Conservation (phyloP, 2,797 vertebrate genomes). For the Paedocypris micromegethes region DNA sequence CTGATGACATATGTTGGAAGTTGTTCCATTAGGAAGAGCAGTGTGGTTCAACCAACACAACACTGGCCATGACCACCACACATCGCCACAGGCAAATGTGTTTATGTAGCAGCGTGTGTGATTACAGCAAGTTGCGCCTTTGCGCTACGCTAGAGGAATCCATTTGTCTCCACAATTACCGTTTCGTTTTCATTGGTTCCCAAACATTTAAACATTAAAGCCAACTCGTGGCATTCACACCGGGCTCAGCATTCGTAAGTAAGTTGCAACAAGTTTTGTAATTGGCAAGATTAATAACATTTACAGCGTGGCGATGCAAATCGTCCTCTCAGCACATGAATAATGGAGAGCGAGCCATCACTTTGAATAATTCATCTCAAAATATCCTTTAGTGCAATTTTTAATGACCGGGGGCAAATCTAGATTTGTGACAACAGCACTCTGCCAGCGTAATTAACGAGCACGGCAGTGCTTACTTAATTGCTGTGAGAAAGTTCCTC, state of each 20-base stretch:
- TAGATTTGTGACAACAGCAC: constrained; percentile 67
- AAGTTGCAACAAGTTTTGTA: constrained; percentile 70
- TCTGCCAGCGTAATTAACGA: constrained; percentile 67
- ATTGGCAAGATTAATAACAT: constrained; percentile 77
- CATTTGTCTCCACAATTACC: constrained; percentile 41
- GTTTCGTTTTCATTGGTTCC: constrained; percentile 57
- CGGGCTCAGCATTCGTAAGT: constrained; percentile 65
- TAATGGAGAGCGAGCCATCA: constrained; percentile 74
- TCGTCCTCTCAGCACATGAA: constrained; percentile 70
- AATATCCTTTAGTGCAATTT: constrained; percentile 71
- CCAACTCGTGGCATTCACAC: constrained; percentile 56
- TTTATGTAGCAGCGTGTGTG: constrained; percentile 26
- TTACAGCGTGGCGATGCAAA: constrained; percentile 72
- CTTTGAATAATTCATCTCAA: constrained; percentile 76
- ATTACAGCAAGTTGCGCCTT: constrained; percentile 16
- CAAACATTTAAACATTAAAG: constrained; percentile 69
- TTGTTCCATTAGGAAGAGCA: constrained; percentile 1
- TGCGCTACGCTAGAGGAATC: constrained; percentile 52
- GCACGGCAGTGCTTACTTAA: constrained; percentile 66
- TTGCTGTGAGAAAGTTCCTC: constrained; percentile 70
- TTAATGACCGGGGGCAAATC: constrained; percentile 69
- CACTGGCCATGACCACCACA: neutral
- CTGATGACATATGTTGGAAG: constrained; percentile 25
- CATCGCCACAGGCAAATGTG: neutral
- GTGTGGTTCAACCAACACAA: neutral